Evolutionary conservation across 2,797 vertebrate species (phyloP), one percentile per base, ranked within the genome.

Genomic region (Glyptemys insculpta): DNA sequence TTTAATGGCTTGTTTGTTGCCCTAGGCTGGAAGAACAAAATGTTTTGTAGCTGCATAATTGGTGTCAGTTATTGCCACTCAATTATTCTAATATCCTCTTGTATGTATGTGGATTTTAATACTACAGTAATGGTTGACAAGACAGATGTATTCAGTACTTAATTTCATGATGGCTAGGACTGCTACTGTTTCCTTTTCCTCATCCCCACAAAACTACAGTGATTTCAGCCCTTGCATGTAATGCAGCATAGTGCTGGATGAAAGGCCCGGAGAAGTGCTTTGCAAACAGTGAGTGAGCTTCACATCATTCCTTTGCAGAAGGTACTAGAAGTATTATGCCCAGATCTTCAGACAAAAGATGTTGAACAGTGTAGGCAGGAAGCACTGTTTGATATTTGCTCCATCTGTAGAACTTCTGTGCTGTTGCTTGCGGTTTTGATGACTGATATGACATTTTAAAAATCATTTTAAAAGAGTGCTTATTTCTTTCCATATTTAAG

Each of bases 361-460:
- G 29, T 53, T 80, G 78, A 95, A 85, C 62, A 83, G 23, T 34
- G 54, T 86, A 93, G 89, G 89, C 76, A 95, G 86, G 59, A 90
- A 94, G 91, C 21, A 79, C 50, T 54, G 89, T 87, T 88, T 93
- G 37, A 41, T 92, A 85, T 87, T 88, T 81, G 1, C n/a, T 0
- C 76, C 52, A 49, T 76, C 27, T 57, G 54, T 0, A 1, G 41
- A 84, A 1, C 0, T 62, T 87, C 54, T 87, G 80, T 0, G 0
- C 31, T 90, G 59, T 29, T 37, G 54, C n/a, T 87, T 79, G 68
- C 59, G 47, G 81, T 44, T 49, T 62, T 85, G 15, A 79, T 94
- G 90, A 94, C 72, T 92, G 92, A 91, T 41, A 93, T 41, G 81
- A 88, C 87, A 88, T 11, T 41, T 49, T 93, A 86, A 92, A 84